Conservation (phyloP, 2,888 invertebrate genomes). For the Drosophila hamatofila region DNA sequence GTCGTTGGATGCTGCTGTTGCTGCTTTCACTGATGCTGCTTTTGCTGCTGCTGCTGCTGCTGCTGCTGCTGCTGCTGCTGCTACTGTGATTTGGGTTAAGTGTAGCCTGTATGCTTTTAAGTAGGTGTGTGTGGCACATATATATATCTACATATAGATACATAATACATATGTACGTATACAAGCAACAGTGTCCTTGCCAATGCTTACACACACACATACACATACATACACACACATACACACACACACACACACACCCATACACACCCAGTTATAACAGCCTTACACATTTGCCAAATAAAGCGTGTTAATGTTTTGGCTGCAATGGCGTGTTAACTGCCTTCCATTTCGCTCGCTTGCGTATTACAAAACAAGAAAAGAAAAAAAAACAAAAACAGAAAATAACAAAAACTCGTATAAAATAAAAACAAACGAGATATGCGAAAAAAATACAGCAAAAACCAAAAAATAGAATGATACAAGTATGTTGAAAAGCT, state of each 20-base stretch:
- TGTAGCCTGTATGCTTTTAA: constrained; percentile 78
- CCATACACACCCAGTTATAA: constrained; percentile 1
- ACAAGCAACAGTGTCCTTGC: constrained; percentile 67
- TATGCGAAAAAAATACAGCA: constrained; percentile 13
- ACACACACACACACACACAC: constrained; percentile 6
- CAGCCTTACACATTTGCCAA: constrained; percentile 66
- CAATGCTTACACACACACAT: constrained; percentile 24
- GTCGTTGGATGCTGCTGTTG: constrained; percentile 20
- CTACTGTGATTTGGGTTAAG: constrained; percentile 78
- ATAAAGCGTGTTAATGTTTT: constrained; percentile 81
- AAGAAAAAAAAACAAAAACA: constrained; percentile 45
- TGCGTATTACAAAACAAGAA: constrained; percentile 53
- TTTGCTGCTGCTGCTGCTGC: constrained; percentile 7
- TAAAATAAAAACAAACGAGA: constrained; percentile 53
- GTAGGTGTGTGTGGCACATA: constrained; percentile 60
- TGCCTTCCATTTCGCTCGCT: constrained; percentile 76
- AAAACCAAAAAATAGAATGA: constrained; percentile 29
- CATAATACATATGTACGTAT: neutral
- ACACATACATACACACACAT: neutral
- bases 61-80: constrained; percentile 31
- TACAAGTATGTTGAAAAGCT: constrained; percentile 48
- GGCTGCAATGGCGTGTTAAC: constrained; percentile 79
- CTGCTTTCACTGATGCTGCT: constrained; percentile 19
- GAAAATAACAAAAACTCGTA: constrained; percentile 28
- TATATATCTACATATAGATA: constrained; percentile 13